Conservation (phyloP, 2,797 vertebrate genomes). For the Paguma larvata region DNA sequence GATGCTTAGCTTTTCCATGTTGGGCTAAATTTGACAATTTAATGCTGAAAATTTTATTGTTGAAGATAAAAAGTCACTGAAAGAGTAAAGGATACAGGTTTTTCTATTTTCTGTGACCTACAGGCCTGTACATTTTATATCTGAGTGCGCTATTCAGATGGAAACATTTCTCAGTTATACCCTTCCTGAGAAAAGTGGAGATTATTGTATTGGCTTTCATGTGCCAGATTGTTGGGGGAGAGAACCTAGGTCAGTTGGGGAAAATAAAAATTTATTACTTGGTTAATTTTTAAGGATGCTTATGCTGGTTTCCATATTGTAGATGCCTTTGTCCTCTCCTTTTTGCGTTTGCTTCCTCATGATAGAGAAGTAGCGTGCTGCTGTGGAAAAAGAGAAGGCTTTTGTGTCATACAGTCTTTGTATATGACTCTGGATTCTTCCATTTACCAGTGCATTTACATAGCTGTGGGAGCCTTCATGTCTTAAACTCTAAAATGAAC, state of each 20-base stretch:
- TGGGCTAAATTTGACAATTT: constrained; percentile 17
- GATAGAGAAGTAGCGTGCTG: neutral
- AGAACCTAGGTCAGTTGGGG: neutral
- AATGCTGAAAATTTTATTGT: neutral
- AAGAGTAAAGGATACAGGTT: neutral
- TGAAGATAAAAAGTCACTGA: neutral
- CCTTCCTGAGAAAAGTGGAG: neutral
- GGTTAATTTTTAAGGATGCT: neutral
- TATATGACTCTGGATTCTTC: neutral
- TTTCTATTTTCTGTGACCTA: neutral
- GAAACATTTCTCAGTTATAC: neutral
- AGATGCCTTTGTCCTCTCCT: neutral
- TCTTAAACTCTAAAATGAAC: neutral
- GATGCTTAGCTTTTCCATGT: constrained; percentile 51
- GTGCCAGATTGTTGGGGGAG: neutral
- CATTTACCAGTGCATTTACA: neutral
- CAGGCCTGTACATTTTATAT: neutral
- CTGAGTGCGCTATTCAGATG: neutral
- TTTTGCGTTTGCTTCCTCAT: neutral
- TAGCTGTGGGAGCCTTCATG: neutral
- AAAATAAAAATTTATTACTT: neutral
- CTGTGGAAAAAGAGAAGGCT: neutral
- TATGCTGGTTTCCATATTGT: neutral
- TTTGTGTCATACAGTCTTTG: neutral
- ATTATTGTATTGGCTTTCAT: neutral